Conservation (phyloP, 2,888 invertebrate species). For the Scaptomyza flava region DNA sequence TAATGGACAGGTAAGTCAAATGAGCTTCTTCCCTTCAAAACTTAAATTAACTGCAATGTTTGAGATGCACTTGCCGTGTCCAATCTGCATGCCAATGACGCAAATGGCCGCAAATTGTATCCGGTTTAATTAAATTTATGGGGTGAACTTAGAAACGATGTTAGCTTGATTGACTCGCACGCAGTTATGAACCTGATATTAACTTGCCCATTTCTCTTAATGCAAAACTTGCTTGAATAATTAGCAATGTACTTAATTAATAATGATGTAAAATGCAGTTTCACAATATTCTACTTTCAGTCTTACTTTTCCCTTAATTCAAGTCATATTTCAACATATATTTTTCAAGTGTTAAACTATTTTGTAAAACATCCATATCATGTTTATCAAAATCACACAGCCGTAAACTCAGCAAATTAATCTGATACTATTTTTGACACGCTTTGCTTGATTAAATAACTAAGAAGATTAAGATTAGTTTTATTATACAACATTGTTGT, state of each 20-base stretch:
- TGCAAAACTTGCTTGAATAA: too few relatives aligned
- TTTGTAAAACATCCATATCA: too few relatives aligned
- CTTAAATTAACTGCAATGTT: conserved; percentile 51
- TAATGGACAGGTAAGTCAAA: conserved; percentile 78
- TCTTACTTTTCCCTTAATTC: too few relatives aligned
- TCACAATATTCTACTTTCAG: too few relatives aligned
- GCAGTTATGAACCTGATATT: not conserved
- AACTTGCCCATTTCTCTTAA: not conserved
- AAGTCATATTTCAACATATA: too few relatives aligned
- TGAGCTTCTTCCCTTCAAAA: conserved; percentile 1
- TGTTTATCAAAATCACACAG: not conserved
- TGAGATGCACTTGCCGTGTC: conserved; percentile 22
- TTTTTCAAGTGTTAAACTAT: too few relatives aligned
- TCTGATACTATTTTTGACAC: too few relatives aligned
- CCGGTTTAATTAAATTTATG: conserved; percentile 39
- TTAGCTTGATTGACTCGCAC: not conserved
- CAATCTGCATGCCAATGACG: conserved; percentile 39
- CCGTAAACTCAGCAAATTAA: not conserved
- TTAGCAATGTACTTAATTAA: too few relatives aligned
- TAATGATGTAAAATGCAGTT: too few relatives aligned
- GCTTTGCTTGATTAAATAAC: too few relatives aligned
- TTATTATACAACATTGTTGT: not conserved
- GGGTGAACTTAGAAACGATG: not conserved
- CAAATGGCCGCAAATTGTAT: conserved; percentile 29
- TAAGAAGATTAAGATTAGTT: not conserved